These are phyloP conservation scores for Emmelina monodactyla DNA, from an alignment of 2,888 invertebrate genomes.

Conservation along the genomic window DNA sequence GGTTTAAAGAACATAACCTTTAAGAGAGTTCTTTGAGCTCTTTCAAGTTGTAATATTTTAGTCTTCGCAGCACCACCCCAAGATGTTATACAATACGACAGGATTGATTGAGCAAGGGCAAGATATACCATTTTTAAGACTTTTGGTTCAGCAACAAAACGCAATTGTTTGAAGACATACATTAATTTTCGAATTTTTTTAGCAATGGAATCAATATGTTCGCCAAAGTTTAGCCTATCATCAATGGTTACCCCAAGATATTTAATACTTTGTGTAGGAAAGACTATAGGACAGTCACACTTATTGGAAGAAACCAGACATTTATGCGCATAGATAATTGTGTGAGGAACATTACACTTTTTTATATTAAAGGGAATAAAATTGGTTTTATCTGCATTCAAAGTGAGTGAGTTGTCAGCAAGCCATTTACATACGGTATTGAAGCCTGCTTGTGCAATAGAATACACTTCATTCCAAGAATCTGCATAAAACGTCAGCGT, in stretches of 20 bases:
- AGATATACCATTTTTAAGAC: constrained; percentile 2
- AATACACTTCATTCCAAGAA: neutral
- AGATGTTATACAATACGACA: constrained; percentile 3
- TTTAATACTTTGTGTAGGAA: no score
- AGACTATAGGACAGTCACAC: no score
- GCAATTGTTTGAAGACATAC: constrained; percentile 2
- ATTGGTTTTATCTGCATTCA: constrained; percentile 1
- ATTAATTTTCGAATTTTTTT: constrained; percentile 3
- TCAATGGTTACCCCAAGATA: constrained; percentile 1
- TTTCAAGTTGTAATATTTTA: neutral
- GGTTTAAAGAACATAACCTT: neutral
- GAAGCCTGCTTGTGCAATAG: neutral
- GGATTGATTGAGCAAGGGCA: constrained; percentile 2
- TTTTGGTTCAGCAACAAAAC: neutral
- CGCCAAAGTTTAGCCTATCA: neutral
- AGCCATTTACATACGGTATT: neutral
- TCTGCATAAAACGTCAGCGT: neutral
- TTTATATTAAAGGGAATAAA: no score
- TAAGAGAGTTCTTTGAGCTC: neutral
- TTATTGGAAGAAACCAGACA: no score
- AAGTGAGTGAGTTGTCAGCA: neutral
- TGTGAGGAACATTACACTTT: no score
- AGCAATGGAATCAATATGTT: neutral
- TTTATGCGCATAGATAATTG: no score
- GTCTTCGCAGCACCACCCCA: constrained; percentile 1